phyloP scores from a whole-genome alignment of 1,140 invertebrate genomes.

The Drosophila navojoa region DNA sequence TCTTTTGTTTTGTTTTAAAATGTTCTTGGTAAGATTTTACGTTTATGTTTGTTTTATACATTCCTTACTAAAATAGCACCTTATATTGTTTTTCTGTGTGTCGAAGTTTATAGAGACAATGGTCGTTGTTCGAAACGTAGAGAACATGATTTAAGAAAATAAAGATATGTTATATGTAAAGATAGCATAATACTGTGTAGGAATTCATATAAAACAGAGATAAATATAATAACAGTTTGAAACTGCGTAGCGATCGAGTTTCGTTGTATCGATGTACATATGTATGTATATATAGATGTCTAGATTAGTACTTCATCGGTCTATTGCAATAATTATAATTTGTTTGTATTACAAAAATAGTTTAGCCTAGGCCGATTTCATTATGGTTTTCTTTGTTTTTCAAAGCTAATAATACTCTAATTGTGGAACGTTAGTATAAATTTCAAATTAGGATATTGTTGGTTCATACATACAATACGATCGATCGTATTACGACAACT shows the following conservation, averaged over 20 bases:
- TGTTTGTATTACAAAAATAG: constrained; percentile 27
- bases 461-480: constrained; percentile 18
- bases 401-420: not conserved
- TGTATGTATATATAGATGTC: constrained; percentile 1
- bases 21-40: constrained; percentile 47
- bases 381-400: not conserved
- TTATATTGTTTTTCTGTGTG: constrained; percentile 69
- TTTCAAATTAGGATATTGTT: constrained; percentile 7
- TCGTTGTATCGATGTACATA: not conserved
- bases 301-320: constrained; percentile 8
- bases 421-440: not conserved
- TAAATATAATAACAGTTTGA: constrained; percentile 28
- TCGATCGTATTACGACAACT: constrained; percentile 24
- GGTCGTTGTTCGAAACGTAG: constrained; percentile 62
- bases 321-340: not conserved
- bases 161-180: constrained; percentile 22
- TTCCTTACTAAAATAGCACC: constrained; percentile 76
- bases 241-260: constrained; percentile 14
- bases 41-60: constrained; percentile 33
- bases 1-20: constrained; percentile 28
- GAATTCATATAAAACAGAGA: constrained; percentile 50
- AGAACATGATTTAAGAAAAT: constrained; percentile 37
- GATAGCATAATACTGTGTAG: constrained; percentile 57
- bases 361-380: not conserved
- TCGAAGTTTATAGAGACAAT: constrained; percentile 55